Evolutionary conservation across 2,888 invertebrate species (phyloP).

Genomic region (Lepidochitona cinerea): DNA sequence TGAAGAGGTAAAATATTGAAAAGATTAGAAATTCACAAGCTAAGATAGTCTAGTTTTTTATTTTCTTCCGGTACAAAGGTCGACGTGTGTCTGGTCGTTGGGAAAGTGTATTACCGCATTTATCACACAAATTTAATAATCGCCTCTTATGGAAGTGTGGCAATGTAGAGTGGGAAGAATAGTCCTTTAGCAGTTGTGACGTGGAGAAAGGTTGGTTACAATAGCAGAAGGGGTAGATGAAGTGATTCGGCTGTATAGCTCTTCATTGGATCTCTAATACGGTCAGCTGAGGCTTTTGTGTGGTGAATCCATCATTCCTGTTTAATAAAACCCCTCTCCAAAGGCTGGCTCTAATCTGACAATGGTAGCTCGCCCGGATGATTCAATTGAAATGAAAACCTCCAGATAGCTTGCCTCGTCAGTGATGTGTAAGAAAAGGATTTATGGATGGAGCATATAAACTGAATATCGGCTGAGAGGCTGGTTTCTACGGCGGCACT

Average conservation of each 20-base stretch:
- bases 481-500: too few species aligned
- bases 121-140: slow-evolving; percentile 7
- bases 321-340: slow-evolving; percentile 8
- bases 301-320: background rate
- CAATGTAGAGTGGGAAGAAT: background rate
- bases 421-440: background rate
- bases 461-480: too few species aligned
- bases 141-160: background rate
- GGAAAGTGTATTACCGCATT: slow-evolving; percentile 4
- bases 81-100: too few species aligned
- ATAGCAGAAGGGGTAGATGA: slow-evolving; percentile 1
- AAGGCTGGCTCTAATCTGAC: slow-evolving; percentile 3
- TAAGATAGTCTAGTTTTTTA: too few species aligned
- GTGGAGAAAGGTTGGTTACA: background rate
- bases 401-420: background rate
- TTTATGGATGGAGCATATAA: background rate
- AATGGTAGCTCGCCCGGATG: background rate
- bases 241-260: slow-evolving; percentile 6
- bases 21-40: too few species aligned
- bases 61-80: too few species aligned
- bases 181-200: background rate
- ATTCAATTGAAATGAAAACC: slow-evolving; percentile 4
- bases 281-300: background rate
- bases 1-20: too few species aligned
- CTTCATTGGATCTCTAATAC: slow-evolving; percentile 4